These are phyloP conservation scores for Augochlorella aurata DNA, from an alignment of 2,888 invertebrate species.

Conservation along the genomic window DNA sequence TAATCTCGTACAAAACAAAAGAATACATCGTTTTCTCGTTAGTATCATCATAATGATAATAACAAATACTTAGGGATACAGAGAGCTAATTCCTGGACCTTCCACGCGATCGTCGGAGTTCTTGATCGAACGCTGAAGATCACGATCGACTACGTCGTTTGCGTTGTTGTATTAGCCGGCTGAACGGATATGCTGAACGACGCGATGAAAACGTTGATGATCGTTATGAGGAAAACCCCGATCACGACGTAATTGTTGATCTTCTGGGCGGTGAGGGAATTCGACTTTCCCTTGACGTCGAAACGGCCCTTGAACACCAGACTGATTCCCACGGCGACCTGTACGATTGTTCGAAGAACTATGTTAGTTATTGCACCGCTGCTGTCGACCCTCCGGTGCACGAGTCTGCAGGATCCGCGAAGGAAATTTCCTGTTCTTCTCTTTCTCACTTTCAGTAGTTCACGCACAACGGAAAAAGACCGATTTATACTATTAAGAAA, in stretches of 20 bases:
- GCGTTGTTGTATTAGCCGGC: not conserved
- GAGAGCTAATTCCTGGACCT: slow-evolving; percentile 23
- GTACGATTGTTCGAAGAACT: slow-evolving; percentile 4
- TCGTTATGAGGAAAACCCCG: slow-evolving; percentile 86
- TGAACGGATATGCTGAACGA: slow-evolving; percentile 83
- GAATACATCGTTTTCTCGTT: not conserved
- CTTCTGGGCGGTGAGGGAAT: slow-evolving; percentile 82
- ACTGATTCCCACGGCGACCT: slow-evolving; percentile 84
- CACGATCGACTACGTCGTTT: not conserved
- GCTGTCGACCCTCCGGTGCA: too few species aligned
- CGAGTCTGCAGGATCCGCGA: too few species aligned
- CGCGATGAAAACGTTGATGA: slow-evolving; percentile 87
- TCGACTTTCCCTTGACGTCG: slow-evolving; percentile 83
- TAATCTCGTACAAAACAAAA: not conserved
- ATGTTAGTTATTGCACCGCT: not conserved
- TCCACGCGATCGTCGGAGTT: not conserved
- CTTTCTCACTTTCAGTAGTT: too few species aligned
- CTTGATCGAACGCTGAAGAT: not conserved
- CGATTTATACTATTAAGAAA: too few species aligned
- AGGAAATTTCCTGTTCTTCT: too few species aligned
- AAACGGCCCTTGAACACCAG: slow-evolving; percentile 85
- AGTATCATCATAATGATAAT: not conserved
- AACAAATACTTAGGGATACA: not conserved
- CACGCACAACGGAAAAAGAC: too few species aligned
- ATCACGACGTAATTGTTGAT: slow-evolving; percentile 86